Percentiles rank a stretch among this genome's conserved stretches.
These are phyloP conservation scores for Holcopasites calliopsidis DNA, from an alignment of 1,140 invertebrate species.

Conservation along the genomic window DNA sequence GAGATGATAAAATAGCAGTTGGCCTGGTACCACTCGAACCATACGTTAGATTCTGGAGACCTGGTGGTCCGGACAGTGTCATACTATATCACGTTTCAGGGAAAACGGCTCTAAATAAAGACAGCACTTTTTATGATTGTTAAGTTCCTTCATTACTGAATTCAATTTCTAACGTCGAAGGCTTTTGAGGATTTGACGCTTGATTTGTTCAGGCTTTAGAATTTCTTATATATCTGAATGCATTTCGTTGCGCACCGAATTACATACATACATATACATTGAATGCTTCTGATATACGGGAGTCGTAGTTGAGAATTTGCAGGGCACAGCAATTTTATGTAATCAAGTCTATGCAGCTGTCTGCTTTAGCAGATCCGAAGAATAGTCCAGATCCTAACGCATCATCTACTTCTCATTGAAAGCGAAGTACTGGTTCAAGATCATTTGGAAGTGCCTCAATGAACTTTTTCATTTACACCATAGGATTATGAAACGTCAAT, in stretches of 20 bases:
- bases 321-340: conserved; percentile 19
- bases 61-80: background rate
- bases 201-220: background rate
- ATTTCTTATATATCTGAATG: background rate
- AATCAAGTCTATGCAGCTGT: conserved; percentile 26
- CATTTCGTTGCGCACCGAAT: background rate
- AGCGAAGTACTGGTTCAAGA: background rate
- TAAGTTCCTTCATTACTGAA: too few relatives aligned
- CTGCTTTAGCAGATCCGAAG: conserved; percentile 2
- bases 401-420: conserved; percentile 8
- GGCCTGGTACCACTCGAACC: background rate
- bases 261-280: background rate
- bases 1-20: conserved; percentile 35
- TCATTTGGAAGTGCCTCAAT: background rate
- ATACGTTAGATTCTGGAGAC: background rate
- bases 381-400: background rate
- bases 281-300: background rate
- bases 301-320: too few relatives aligned
- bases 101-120: background rate
- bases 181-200: too few relatives aligned
- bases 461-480: background rate
- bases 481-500: background rate
- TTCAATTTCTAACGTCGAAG: too few relatives aligned
- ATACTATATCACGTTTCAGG: background rate
- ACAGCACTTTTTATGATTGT: too few relatives aligned